These are phyloP conservation scores for Ginglymostoma cirratum DNA, from an alignment of 2,113 vertebrate genomes.

Conservation along the genomic window DNA sequence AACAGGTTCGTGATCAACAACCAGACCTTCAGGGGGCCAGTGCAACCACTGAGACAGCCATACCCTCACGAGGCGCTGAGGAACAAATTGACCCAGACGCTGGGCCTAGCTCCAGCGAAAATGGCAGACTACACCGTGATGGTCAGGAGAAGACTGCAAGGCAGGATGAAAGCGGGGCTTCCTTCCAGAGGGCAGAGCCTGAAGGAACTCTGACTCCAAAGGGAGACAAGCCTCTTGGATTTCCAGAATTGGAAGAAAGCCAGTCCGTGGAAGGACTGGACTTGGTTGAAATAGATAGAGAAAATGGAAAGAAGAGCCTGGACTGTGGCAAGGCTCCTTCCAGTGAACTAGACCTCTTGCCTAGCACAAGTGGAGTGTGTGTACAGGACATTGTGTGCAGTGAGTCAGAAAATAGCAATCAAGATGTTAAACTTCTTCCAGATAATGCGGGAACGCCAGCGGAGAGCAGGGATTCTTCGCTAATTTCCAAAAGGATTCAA, in stretches of 20 bases:
- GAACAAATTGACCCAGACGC: background rate
- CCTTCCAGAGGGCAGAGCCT: background rate
- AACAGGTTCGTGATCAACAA: background rate
- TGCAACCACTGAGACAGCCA: fast-evolving
- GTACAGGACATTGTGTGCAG: background rate
- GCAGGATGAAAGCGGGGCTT: no score
- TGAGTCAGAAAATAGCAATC: no score
- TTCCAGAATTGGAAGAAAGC: background rate
- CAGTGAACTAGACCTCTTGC: background rate
- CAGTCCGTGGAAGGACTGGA: no score
- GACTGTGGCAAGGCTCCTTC: no score
- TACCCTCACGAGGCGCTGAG: no score
- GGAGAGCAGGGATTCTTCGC: background rate
- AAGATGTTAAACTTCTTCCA: no score
- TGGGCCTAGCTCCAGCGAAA: background rate
- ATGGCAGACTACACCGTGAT: background rate
- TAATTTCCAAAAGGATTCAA: background rate
- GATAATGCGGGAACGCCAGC: background rate
- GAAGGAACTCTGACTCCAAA: no score
- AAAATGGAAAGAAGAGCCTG: background rate
- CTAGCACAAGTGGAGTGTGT: background rate
- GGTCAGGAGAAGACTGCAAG: no score
- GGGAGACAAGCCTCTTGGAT: fast-evolving
- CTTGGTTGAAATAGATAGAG: background rate
- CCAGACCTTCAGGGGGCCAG: fast-evolving